These are phyloP conservation scores for Takifugu flavidus DNA, from an alignment of 2,113 vertebrate genomes.

Conservation along the genomic window DNA sequence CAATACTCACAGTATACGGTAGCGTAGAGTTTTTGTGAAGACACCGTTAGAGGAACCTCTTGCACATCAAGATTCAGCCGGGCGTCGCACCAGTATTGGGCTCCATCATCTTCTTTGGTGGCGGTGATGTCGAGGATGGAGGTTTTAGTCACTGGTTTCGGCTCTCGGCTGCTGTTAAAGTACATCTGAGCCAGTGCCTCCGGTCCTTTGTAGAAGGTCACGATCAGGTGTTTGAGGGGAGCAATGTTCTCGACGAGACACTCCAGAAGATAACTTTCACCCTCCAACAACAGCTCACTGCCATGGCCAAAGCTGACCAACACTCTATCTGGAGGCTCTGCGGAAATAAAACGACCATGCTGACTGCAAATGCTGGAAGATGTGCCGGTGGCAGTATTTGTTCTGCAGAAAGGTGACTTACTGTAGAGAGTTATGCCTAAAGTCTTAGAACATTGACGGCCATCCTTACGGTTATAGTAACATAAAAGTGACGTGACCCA, in stretches of 20 bases:
- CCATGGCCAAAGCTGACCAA: slow-evolving; percentile 17
- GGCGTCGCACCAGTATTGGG: slow-evolving; percentile 35
- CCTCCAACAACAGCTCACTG: slow-evolving; percentile 29
- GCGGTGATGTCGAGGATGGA: not conserved
- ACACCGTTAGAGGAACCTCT: not conserved
- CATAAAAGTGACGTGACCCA: not conserved
- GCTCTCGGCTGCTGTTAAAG: rapidly evolving
- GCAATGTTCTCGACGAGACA: slow-evolving; percentile 47
- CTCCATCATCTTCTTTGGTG: slow-evolving; percentile 22
- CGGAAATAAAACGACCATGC: not conserved
- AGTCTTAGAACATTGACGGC: rapidly evolving
- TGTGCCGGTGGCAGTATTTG: too few relatives aligned
- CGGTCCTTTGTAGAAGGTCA: slow-evolving; percentile 47
- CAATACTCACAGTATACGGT: slow-evolving; percentile 53
- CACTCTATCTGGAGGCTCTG: slow-evolving; percentile 55
- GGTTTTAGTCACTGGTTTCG: not conserved
- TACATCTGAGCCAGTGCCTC: rapidly evolving
- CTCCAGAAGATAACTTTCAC: slow-evolving; percentile 15
- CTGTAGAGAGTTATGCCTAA: slow-evolving; percentile 32
- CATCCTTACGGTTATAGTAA: rapidly evolving
- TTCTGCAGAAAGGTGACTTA: slow-evolving; percentile 19
- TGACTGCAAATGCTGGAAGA: too few relatives aligned
- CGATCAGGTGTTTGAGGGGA: slow-evolving; percentile 25
- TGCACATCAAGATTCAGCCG: slow-evolving; percentile 36
- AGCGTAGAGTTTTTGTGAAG: not conserved